Base-by-base conservation (phyloP, 53 echinoderm and acorn worm species). In the Actinopyga echinites region DNA sequence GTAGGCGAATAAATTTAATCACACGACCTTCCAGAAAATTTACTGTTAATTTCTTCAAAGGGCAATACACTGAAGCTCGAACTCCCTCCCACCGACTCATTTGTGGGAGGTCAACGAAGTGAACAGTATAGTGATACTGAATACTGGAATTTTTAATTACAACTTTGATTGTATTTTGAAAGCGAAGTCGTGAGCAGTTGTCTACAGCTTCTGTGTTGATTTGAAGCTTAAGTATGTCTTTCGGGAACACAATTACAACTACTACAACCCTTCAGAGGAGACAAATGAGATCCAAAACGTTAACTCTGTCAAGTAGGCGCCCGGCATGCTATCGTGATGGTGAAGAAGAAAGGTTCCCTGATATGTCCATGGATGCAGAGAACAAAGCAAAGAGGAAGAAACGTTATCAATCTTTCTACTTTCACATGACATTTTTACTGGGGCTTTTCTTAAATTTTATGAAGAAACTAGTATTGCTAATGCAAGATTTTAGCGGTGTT, bases 271-370 rank as follows among this genome's bases (percentile, higher is more conserved):
- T 71, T 42, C 71, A n/a, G 1, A 7, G 40, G 23, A 71, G 20
- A 71, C 42, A 71, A 40, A 71, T 40, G 71, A 40, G 24, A 71
- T 71, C 40, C 0, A 38, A 71, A 44, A 40, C 71, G 26, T 40
- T 42, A 24, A 40, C 21, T 44, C 23, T 30, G 21, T 71, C 42
- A 40, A 71, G 8, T 40, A 25, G 71, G 40, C 71, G 24, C 40
- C 71, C 40, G 11, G 11, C 2, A 40, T 12, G 6, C n/a, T 1
- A 19, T 23, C 43, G 42, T 7, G 10, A 71, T 44, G 11, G 10
- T 8, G 71, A 10, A 12, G 19, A 15, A 0, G 63, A 21, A 71
- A 21, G 44, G 40, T 35, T 34, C 2, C 49, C 17, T 49, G 49
- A 49, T 15, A 49, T 49, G 49, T 49, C 49, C 1, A 49, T 49